phyloP scores from a whole-genome alignment of 2,113 vertebrate species.

The Etheostoma spectabile region DNA sequence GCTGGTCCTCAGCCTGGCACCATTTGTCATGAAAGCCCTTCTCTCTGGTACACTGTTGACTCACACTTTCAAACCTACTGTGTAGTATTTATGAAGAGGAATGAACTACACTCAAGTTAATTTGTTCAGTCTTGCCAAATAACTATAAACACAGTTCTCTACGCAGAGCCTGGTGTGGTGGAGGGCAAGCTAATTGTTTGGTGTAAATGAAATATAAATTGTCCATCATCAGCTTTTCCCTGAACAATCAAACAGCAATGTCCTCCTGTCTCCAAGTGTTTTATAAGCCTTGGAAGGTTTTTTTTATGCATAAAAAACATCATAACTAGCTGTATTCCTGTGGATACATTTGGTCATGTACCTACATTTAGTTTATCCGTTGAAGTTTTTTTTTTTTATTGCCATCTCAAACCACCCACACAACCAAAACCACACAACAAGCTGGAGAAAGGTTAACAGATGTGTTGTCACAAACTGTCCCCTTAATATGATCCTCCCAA shows the following conservation, averaged over 20 bases:
- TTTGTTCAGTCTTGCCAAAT: slow-evolving; percentile 21
- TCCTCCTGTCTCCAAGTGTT: not conserved
- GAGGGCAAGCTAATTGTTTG: not conserved
- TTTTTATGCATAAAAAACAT: not conserved
- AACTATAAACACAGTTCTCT: not conserved
- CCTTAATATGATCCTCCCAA: not conserved
- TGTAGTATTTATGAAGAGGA: slow-evolving; percentile 25
- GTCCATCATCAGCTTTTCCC: not conserved
- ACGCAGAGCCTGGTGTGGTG: not conserved
- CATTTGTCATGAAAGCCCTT: slow-evolving; percentile 67
- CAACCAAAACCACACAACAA: not conserved
- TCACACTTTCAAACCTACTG: slow-evolving; percentile 48
- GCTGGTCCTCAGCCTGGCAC: slow-evolving; percentile 63
- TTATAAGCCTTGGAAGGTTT: not conserved
- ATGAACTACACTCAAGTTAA: not conserved
- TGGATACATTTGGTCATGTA: not conserved
- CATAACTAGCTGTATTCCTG: not conserved
- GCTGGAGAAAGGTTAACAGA: not conserved
- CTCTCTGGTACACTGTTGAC: slow-evolving; percentile 48
- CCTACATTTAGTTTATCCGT: not conserved
- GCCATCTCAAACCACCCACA: not conserved
- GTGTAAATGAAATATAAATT: slow-evolving; percentile 1
- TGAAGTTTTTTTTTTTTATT: not conserved
- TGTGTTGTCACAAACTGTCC: not conserved
- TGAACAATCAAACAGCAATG: not conserved